A percentile compares a stretch with the other conserved stretches of the same genome.
Conservation (phyloP, 1,140 invertebrate species). For the Drosophila parabipectinata region DNA sequence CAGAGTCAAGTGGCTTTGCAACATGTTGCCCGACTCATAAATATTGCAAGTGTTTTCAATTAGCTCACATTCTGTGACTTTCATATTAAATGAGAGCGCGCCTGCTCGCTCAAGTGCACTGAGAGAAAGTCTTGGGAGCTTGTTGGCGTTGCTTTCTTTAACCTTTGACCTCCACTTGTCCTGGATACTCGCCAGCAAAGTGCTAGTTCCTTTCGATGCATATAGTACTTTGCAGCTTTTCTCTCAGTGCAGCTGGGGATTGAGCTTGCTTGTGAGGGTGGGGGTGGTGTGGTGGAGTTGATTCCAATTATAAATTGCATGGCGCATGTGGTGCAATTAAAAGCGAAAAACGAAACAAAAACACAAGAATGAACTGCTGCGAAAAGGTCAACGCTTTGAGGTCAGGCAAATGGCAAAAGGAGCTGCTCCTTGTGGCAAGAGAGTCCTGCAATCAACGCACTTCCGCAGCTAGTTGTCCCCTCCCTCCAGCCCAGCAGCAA, state of each 20-base stretch:
- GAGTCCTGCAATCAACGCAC: conserved; percentile 68
- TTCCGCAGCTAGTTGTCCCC: conserved; percentile 53
- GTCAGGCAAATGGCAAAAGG: conserved; percentile 64
- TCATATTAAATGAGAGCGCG: conserved; percentile 78
- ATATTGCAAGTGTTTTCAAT: conserved; percentile 84
- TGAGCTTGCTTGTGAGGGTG: conserved; percentile 9
- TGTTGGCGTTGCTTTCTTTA: no score
- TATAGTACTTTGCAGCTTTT: no score
- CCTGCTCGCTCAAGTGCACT: conserved; percentile 31
- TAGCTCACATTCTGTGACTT: conserved; percentile 83
- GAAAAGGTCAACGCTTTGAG: conserved; percentile 69
- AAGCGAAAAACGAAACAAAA: conserved; percentile 38
- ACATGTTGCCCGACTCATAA: conserved; percentile 77
- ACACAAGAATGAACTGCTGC: conserved; percentile 24
- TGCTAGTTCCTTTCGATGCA: no score
- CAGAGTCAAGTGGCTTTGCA: conserved; percentile 77
- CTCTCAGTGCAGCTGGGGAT: not conserved
- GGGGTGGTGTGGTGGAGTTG: conserved; percentile 47
- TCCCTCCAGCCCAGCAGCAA: conserved; percentile 6
- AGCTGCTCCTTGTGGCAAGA: conserved; percentile 14
- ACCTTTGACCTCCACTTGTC: no score
- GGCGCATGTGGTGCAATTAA: conserved; percentile 71
- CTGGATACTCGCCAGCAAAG: no score
- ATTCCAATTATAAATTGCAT: conserved; percentile 75
- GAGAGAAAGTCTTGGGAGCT: not conserved